Evolutionary conservation across 2,113 vertebrate species (phyloP).

Genomic region (Sterna hirundo): DNA sequence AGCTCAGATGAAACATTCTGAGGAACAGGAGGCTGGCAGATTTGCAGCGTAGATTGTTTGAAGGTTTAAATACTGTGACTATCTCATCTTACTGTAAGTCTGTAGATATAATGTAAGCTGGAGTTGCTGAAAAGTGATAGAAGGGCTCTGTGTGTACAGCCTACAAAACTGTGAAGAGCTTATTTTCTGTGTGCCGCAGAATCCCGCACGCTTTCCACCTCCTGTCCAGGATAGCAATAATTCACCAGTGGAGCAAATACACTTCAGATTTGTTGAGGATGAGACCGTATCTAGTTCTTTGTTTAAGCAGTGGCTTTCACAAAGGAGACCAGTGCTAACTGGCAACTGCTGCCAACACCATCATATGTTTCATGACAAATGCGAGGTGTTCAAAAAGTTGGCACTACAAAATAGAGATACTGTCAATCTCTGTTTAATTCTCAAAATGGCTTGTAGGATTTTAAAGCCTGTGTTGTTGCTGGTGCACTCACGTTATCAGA

Average conservation of each 20-base stretch:
- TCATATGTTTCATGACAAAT: conserved; percentile 60
- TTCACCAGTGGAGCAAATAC: conserved; percentile 7
- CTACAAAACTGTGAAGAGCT: conserved; percentile 1
- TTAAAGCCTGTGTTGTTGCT: conserved; percentile 25
- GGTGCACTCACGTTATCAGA: not conserved
- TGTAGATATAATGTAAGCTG: conserved; percentile 18
- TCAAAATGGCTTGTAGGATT: not conserved
- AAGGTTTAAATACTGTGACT: conserved; percentile 57
- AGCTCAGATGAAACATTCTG: conserved; percentile 10
- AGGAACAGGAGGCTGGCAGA: conserved; percentile 56
- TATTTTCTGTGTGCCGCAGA: not conserved
- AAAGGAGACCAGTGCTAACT: not conserved
- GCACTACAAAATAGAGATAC: conserved; percentile 37
- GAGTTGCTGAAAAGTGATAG: conserved; percentile 43
- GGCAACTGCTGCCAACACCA: conserved; percentile 2
- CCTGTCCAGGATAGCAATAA: not conserved
- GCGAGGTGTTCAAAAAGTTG: conserved; percentile 45
- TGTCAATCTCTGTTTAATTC: conserved; percentile 41
- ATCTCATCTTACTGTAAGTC: conserved; percentile 54
- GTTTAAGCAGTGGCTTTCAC: not conserved
- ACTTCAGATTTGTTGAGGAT: not conserved
- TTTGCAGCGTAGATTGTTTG: conserved; percentile 32
- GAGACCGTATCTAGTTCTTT: conserved; percentile 6
- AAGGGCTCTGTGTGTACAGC: not conserved
- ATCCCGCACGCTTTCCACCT: not conserved